These are phyloP conservation scores for Littorina saxatilis DNA, from an alignment of 1,140 invertebrate species.

Conservation along the genomic window DNA sequence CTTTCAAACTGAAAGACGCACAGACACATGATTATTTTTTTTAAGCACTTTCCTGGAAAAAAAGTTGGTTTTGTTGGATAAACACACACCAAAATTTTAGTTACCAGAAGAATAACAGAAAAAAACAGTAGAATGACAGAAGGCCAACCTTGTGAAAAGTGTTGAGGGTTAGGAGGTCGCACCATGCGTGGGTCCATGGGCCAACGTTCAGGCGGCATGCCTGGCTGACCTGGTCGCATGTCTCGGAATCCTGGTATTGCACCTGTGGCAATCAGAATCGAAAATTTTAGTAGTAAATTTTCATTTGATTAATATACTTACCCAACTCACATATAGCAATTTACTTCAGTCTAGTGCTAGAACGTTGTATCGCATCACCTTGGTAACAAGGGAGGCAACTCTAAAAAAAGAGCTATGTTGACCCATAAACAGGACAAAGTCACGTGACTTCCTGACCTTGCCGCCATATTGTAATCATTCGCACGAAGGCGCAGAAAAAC, in stretches of 20 bases:
- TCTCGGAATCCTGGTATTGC: slow-evolving; percentile 13
- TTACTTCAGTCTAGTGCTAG: too few species aligned
- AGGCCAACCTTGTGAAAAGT: slow-evolving; percentile 53
- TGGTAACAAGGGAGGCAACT: too few species aligned
- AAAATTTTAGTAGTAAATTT: not conserved
- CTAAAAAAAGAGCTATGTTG: too few species aligned
- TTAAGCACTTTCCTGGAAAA: not conserved
- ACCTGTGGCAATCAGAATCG: not conserved
- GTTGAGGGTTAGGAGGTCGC: slow-evolving; percentile 48
- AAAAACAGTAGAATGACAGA: not conserved
- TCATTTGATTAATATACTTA: too few species aligned
- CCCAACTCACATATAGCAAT: too few species aligned
- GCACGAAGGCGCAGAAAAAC: too few species aligned
- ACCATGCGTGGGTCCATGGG: slow-evolving; percentile 44
- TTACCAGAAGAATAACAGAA: not conserved
- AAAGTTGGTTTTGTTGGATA: not conserved
- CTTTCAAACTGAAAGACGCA: too few species aligned
- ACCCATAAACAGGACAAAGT: too few species aligned
- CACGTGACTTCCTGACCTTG: too few species aligned
- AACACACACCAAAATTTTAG: too few species aligned
- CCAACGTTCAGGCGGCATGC: slow-evolving; percentile 38
- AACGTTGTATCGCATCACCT: too few species aligned
- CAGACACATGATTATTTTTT: not conserved
- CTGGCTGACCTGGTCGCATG: slow-evolving; percentile 15
- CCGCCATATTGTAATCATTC: too few species aligned